Conservation (phyloP, 2,113 vertebrate genomes). For the Carassius auratus region DNA sequence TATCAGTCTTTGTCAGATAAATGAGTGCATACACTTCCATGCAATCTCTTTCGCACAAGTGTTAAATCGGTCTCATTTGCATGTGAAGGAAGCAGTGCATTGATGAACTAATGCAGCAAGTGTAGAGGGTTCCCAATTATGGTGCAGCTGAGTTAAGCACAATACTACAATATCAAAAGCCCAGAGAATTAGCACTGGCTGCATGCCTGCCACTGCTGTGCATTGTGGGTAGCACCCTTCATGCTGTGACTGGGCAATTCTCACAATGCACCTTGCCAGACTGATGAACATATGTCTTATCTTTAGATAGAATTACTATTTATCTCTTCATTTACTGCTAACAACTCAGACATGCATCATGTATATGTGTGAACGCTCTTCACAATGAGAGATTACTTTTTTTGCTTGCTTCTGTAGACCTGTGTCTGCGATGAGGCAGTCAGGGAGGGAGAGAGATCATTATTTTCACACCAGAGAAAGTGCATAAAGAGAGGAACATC, state of each 20-base stretch:
- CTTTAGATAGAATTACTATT: background rate
- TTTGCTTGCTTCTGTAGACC: background rate
- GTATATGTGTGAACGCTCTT: background rate
- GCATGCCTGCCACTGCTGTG: background rate
- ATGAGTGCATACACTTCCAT: background rate
- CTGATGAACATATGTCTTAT: background rate
- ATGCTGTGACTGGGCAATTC: background rate
- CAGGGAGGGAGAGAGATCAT: conserved; percentile 20
- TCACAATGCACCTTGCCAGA: background rate
- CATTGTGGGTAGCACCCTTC: background rate
- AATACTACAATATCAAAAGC: conserved; percentile 4
- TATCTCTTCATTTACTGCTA: background rate
- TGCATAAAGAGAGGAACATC: conserved; percentile 21
- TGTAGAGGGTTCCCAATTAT: conserved; percentile 15
- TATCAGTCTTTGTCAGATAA: background rate
- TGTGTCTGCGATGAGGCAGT: background rate
- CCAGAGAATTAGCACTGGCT: background rate
- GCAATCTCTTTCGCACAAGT: background rate
- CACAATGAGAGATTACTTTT: background rate
- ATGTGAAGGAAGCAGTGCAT: background rate
- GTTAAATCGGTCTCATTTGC: background rate
- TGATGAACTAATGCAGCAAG: background rate
- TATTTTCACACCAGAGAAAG: background rate
- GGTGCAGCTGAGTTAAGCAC: conserved; percentile 12
- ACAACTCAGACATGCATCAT: background rate